phyloP scores from a whole-genome alignment of 2,797 vertebrate genomes.

The Eulemur coronatus region DNA sequence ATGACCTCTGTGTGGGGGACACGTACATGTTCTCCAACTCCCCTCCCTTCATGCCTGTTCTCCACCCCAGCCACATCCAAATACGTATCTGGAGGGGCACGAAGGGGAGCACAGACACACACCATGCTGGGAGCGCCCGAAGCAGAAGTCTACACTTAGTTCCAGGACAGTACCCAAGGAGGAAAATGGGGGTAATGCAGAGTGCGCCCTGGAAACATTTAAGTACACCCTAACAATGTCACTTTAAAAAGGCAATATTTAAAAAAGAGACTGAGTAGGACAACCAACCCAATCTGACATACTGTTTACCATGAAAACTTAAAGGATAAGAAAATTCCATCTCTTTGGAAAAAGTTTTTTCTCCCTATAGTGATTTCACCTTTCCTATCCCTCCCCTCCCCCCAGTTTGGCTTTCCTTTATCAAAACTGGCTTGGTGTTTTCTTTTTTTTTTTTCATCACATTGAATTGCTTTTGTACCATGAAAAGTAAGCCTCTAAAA shows the following conservation, averaged over 20 bases:
- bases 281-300: constrained; percentile 68
- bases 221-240: constrained; percentile 56
- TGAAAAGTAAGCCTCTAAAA: constrained; percentile 54
- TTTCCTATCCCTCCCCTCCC: background rate
- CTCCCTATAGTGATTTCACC: constrained; percentile 59
- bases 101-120: background rate
- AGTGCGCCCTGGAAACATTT: constrained; percentile 69
- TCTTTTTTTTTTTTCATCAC: constrained; percentile 38
- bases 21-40: accelerated
- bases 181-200: background rate
- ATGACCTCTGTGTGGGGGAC: background rate
- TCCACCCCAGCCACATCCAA: background rate
- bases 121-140: background rate
- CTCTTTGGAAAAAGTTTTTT: constrained; percentile 82
- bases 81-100: background rate
- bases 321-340: constrained; percentile 70
- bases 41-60: background rate
- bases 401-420: constrained; percentile 51
- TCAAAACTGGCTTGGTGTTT: constrained; percentile 51
- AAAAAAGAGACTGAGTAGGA: constrained; percentile 60
- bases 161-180: constrained; percentile 34
- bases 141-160: constrained; percentile 49
- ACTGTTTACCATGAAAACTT: constrained; percentile 65
- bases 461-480: constrained; percentile 74
- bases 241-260: constrained; percentile 79